Evolutionary conservation across 2,888 invertebrate species (phyloP).

Genomic region (Clivina fossor): DNA sequence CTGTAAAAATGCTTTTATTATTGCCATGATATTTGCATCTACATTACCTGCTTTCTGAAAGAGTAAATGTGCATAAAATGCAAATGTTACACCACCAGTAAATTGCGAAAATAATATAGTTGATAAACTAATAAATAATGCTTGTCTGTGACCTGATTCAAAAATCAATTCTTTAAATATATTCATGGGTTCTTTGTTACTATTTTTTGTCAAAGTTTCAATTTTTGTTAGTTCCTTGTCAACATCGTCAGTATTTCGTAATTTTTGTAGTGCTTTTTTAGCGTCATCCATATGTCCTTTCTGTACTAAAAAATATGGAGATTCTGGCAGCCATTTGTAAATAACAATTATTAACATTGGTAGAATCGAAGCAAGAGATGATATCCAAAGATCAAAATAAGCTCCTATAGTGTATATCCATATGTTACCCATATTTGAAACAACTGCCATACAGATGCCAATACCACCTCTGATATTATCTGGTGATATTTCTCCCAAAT

Average conservation of each 20-base stretch:
- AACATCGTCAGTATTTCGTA: slow-evolving; percentile 53
- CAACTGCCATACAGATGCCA: slow-evolving; percentile 59
- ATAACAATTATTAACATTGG: slow-evolving; percentile 59
- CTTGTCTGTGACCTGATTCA: slow-evolving; percentile 59
- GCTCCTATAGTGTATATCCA: slow-evolving; percentile 61
- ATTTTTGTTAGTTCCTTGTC: slow-evolving; percentile 45
- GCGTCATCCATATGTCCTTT: slow-evolving; percentile 10
- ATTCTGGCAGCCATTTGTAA: slow-evolving; percentile 63
- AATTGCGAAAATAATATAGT: slow-evolving; percentile 61
- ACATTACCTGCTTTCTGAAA: slow-evolving; percentile 51
- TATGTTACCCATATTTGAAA: slow-evolving; percentile 61
- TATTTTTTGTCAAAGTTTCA: slow-evolving; percentile 56
- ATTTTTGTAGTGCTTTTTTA: slow-evolving; percentile 54
- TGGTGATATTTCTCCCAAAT: slow-evolving; percentile 32
- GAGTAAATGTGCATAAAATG: slow-evolving; percentile 61
- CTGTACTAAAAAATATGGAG: slow-evolving; percentile 26
- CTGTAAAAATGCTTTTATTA: slow-evolving; percentile 56
- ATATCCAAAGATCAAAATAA: slow-evolving; percentile 55
- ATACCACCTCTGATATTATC: slow-evolving; percentile 48
- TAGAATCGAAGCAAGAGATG: slow-evolving; percentile 58
- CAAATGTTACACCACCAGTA: slow-evolving; percentile 60
- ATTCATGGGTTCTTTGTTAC: slow-evolving; percentile 57
- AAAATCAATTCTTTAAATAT: slow-evolving; percentile 56
- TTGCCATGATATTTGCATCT: slow-evolving; percentile 46
- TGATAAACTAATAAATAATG: slow-evolving; percentile 60